Conservation (phyloP, 2,797 vertebrate species). For the Mastacembelus armatus region DNA sequence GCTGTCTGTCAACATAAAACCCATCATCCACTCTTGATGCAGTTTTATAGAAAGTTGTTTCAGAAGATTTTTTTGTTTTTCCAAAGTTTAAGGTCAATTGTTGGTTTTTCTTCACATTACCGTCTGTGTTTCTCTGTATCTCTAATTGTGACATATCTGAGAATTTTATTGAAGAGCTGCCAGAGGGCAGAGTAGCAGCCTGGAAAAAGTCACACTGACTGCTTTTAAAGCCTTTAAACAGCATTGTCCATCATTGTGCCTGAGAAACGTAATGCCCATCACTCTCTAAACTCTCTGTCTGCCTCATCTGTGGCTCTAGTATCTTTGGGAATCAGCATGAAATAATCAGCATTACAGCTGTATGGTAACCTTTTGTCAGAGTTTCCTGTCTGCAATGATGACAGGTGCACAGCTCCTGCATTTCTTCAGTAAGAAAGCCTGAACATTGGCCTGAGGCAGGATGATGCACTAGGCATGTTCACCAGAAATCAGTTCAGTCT, state of each 20-base stretch:
- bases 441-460: slow-evolving; percentile 26
- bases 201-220: slow-evolving; percentile 18
- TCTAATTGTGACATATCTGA: slow-evolving; percentile 14
- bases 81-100: slow-evolving; percentile 3
- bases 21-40: slow-evolving; percentile 9
- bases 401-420: slow-evolving; percentile 14
- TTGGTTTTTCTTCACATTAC: slow-evolving; percentile 7
- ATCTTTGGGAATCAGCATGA: slow-evolving; percentile 3
- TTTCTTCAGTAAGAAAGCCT: slow-evolving; percentile 41
- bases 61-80: background rate
- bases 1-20: slow-evolving; percentile 11
- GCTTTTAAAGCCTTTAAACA: background rate
- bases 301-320: background rate
- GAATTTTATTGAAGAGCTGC: slow-evolving; percentile 10
- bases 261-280: slow-evolving; percentile 1
- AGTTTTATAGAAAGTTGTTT: slow-evolving; percentile 34
- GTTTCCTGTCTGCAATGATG: slow-evolving; percentile 15
- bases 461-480: slow-evolving; percentile 39
- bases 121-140: background rate
- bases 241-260: background rate
- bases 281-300: background rate
- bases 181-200: slow-evolving; percentile 9
- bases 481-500: background rate
- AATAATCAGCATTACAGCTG: slow-evolving; percentile 9
- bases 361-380: slow-evolving; percentile 30